Base-by-base conservation (phyloP, 2,797 vertebrate genomes). In the Sebastes diploproa region DNA sequence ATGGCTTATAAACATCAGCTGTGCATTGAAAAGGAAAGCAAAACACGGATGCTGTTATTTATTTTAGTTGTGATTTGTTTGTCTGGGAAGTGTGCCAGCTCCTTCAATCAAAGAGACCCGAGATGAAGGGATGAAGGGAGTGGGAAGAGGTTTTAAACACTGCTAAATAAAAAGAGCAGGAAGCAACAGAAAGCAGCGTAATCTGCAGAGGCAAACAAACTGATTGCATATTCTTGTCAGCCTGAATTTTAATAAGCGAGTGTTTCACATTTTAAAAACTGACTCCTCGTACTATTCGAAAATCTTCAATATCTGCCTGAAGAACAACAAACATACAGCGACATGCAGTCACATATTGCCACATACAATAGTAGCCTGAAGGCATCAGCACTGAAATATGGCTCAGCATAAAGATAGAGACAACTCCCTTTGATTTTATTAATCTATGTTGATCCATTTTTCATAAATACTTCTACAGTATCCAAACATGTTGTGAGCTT, bases 81-180 rank as follows among this genome's bases (percentile, higher is more conserved):
- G 38, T 80, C 77, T 81, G 80, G 81, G 81, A 84, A 55, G 29
- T 1, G 52, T 42, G 79, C 85, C 88, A 87, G 54, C 69, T 63
- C 59, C 67, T 29, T 75, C 56, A 75, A 80, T 85, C 78, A 82
- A 25, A 76, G 61, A 72, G 70, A 71, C 46, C 46, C 0, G 5
- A 42, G 67, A 52, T 81, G 72, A 65, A 29, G 29, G 50, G 38
- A 82, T 58, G 29, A 63, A 63, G 60, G 36, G 72, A 50, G 73
- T 54, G 54, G 76, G 81, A 88, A 75, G 23, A 50, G 4, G 11
- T 76, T 88, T 77, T 55, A 42, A 83, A 79, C 34, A 11, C 16
- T 2, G 42, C 34, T 14, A 27, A 67, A 81, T 64, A 50, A 72
- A 78, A 65, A 72, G 27, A 79, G 66, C 59, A 81, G 20, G 23